Base-by-base conservation (phyloP, 1,140 invertebrate species). In the Drosophila rufa region DNA sequence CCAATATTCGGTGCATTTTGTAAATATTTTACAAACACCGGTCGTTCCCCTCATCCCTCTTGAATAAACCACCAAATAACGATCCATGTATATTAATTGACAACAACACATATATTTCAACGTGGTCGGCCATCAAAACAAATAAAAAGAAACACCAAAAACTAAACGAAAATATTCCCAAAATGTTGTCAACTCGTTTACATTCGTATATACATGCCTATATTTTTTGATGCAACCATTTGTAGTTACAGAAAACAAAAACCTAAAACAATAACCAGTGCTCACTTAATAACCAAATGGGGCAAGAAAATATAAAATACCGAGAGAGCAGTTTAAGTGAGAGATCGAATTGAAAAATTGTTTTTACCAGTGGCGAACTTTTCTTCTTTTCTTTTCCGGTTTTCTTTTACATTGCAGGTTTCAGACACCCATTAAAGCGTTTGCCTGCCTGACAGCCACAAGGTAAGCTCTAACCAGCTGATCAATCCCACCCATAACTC, bases 341-440 rank as follows among this genome's bases (percentile, higher is more conserved):
- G 76, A 66, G 76, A 66, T 75, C 82, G 77, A 87, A 83, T 80
- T 76, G 50, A 73, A 89, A 89, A 68, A 75, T 73, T 78, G 43
- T 68, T 85, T 56, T 89, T 82, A 90, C 81, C 79, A 85, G 85
- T 85, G 85, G 85, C 81, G 85, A 90, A 82, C 75, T 90, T 91
- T 90, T 91, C 75, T 77, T 86, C 91, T 90, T 91, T 78, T 77
- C 84, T 92, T 92, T 91, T 92, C 90, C 89, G 82, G 80, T 92
- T 91, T 90, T 73, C 80, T 83, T 86, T 83, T 87, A 90, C 82
- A 87, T 92, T 92, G 43, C 92, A 92, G 92, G 82, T 92, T 92
- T 92, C 91, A 92, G 82, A 92, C 92, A 90, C 92, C 92, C 73
- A 92, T 92, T 75, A 92, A 92, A 92, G 91, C 92, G 79, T 92